Base-by-base conservation (phyloP, 92 coral and sea anemone species). In the Bergia puertoricense region DNA sequence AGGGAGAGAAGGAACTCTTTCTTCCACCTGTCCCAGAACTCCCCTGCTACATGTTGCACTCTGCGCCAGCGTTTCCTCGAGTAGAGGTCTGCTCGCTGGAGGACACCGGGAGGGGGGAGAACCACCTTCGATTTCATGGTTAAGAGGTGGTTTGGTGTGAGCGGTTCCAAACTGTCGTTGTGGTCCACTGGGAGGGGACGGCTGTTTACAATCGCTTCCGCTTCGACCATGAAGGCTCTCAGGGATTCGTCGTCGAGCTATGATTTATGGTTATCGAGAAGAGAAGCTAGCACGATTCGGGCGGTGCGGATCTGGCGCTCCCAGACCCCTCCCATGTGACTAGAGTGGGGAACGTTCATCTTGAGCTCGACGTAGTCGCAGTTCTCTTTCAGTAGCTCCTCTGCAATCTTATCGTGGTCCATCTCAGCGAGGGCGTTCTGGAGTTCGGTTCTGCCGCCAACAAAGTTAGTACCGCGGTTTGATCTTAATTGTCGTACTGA, bases 41-140 rank as follows among this genome's bases (percentile, higher is more conserved):
- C 41, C 11, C 50, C 74, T 11, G 74, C 83, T 2, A 86, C 48
- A n/a, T 57, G 87, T 54, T 88, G 91, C 9, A 88, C 90, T 88
- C 91, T 77, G 83, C 87, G 59, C 86, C 86, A 88, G 46, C 68
- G 91, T 46, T 81, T 81, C 36, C 74, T 85, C 11, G 85, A 71
- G 67, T 81, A 88, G 81, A 69, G 42, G 30, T 88, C 90, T 41
- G 74, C 86, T 39, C 45, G 41, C 39, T 79, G 82, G 39, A 81
- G 81, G 7, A n/a, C 82, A 4, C 91, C 91, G 20, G 91, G 88
- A 1, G 87, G 88, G 43, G 91, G 87, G 38, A 88, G 51, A 16
- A 81, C 75, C 11, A 88, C 87, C 18, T 85, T 56, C 0, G 87
- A 81, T 56, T 88, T 88, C 81, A 74, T 74, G 0, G 91, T 88